A percentile compares a stretch with the other conserved stretches of the same genome.
Evolutionary conservation across 2,888 invertebrate species (phyloP).

Genomic region (Acholoe squamosa): DNA sequence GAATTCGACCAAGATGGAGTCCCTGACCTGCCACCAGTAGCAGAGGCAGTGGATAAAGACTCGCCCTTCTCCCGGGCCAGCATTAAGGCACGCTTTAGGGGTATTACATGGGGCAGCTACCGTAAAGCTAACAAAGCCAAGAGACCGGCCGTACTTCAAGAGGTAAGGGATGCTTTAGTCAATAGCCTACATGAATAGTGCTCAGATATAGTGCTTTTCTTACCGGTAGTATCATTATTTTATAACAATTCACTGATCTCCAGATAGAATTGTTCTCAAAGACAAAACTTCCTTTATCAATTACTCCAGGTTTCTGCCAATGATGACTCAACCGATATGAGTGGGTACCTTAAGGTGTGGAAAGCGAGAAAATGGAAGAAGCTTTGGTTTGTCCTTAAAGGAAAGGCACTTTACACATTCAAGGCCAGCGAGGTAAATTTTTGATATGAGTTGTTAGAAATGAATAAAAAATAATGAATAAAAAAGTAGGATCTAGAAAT

Average conservation of each 20-base stretch:
- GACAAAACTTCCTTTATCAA: too few relatives aligned
- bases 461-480: too few relatives aligned
- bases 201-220: too few relatives aligned
- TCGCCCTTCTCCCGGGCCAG: constrained; percentile 20
- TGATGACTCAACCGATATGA: constrained; percentile 85
- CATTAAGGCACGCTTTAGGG: constrained; percentile 55
- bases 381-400: constrained; percentile 86
- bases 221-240: too few relatives aligned
- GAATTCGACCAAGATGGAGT: constrained; percentile 41
- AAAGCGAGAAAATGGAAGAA: constrained; percentile 84
- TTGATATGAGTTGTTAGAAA: background rate
- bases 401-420: constrained; percentile 83
- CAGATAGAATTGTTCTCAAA: too few relatives aligned
- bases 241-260: too few relatives aligned
- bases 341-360: constrained; percentile 85
- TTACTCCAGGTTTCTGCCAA: constrained; percentile 84
- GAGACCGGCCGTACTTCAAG: constrained; percentile 79
- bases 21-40: background rate
- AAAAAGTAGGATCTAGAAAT: too few relatives aligned
- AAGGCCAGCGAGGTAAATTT: constrained; percentile 84
- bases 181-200: too few relatives aligned
- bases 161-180: constrained; percentile 71
- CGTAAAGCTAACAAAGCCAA: constrained; percentile 63
- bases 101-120: constrained; percentile 51
- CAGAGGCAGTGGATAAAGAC: background rate